phyloP scores from a whole-genome alignment of 2,888 invertebrate genomes.

The Cerastoderma edule region DNA sequence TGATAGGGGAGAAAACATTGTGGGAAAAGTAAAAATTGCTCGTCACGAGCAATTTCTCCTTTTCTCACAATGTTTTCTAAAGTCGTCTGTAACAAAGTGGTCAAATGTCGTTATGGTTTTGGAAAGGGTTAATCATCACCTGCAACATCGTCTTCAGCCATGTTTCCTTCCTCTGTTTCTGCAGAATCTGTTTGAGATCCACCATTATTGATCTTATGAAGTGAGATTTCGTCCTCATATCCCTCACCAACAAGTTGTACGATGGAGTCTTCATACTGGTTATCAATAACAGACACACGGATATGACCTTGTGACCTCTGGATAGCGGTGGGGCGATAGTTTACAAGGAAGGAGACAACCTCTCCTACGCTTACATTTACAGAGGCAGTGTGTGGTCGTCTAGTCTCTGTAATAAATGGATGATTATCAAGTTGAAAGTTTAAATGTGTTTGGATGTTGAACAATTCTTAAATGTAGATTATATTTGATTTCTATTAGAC shows the following conservation, averaged over 20 bases:
- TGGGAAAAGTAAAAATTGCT: too few relatives aligned
- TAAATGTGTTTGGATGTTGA: too few relatives aligned
- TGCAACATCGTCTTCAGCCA: slow-evolving; percentile 82
- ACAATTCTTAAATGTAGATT: too few relatives aligned
- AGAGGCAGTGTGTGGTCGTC: slow-evolving; percentile 82
- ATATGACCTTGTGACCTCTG: slow-evolving; percentile 83
- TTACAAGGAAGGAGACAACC: slow-evolving; percentile 78
- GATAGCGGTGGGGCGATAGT: slow-evolving; percentile 75
- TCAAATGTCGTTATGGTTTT: too few relatives aligned
- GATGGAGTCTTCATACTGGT: slow-evolving; percentile 86
- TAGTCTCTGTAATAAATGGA: slow-evolving; percentile 40
- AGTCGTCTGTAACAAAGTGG: too few relatives aligned
- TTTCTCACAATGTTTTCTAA: too few relatives aligned
- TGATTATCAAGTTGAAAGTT: too few relatives aligned
- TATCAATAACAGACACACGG: slow-evolving; percentile 85
- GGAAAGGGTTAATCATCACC: too few relatives aligned
- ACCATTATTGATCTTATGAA: slow-evolving; percentile 84
- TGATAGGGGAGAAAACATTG: too few relatives aligned
- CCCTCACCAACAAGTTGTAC: slow-evolving; percentile 85
- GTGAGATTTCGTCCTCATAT: slow-evolving; percentile 85
- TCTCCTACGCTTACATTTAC: slow-evolving; percentile 80
- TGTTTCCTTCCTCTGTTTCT: slow-evolving; percentile 79
- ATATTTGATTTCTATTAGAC: too few relatives aligned
- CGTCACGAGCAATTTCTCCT: too few relatives aligned
- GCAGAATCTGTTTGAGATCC: slow-evolving; percentile 65